Evolutionary conservation across 2,888 invertebrate genomes (phyloP).

Genomic region (Griposia aprilina): DNA sequence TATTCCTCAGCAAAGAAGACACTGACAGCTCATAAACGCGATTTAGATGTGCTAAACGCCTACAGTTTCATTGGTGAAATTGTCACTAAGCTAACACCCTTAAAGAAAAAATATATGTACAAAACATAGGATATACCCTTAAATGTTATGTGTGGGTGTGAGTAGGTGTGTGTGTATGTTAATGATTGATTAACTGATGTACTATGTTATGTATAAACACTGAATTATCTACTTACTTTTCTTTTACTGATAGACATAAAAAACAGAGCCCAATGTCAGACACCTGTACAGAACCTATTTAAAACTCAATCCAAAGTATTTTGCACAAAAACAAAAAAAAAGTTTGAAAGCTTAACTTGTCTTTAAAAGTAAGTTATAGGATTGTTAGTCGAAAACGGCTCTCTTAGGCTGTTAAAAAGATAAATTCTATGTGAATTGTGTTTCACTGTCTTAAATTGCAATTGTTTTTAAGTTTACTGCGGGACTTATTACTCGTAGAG

Average conservation of each 20-base stretch:
- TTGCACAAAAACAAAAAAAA: conserved; percentile 53
- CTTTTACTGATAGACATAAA: not conserved
- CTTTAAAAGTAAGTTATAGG: conserved; percentile 62
- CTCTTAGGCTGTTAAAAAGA: conserved; percentile 68
- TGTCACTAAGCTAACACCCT: not conserved
- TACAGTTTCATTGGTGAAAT: not conserved
- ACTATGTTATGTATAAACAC: not conserved
- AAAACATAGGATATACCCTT: too few species aligned
- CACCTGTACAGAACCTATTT: conserved; percentile 30
- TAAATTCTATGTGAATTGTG: conserved; percentile 66
- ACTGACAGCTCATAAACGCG: not conserved
- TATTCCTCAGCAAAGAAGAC: not conserved
- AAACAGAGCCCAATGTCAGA: not conserved
- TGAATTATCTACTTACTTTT: not conserved
- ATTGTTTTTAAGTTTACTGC: conserved; percentile 45
- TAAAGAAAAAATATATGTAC: too few species aligned
- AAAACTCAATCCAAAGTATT: conserved; percentile 44
- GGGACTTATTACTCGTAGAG: not conserved
- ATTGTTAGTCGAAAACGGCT: conserved; percentile 61
- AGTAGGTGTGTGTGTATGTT: too few species aligned
- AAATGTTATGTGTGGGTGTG: too few species aligned
- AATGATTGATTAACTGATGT: too few species aligned
- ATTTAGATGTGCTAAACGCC: not conserved
- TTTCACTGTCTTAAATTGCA: conserved; percentile 36
- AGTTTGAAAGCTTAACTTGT: conserved; percentile 57